phyloP scores from a whole-genome alignment of 2,113 vertebrate species.

The Limnothrissa miodon region DNA sequence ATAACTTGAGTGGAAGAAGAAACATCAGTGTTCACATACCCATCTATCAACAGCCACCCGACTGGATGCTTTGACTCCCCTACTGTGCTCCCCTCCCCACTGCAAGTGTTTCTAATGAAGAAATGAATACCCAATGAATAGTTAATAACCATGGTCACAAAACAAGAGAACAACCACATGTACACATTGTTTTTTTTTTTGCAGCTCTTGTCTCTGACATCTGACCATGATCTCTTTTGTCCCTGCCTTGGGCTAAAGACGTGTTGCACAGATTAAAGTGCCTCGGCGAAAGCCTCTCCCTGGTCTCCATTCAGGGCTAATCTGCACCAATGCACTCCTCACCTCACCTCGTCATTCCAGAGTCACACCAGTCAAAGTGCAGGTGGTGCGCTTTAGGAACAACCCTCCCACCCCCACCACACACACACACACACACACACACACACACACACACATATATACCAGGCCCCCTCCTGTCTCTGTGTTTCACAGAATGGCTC shows the following conservation, averaged over 20 bases:
- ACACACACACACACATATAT: constrained; percentile 51
- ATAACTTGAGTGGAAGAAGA: background rate
- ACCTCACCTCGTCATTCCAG: constrained; percentile 49
- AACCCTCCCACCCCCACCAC: background rate
- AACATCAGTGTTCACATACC: background rate
- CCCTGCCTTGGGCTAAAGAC: background rate
- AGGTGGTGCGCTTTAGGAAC: background rate
- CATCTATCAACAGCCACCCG: background rate
- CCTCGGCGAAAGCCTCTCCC: background rate
- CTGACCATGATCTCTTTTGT: background rate
- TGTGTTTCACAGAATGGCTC: constrained; percentile 62
- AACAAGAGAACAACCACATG: too few species aligned
- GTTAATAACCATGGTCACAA: background rate
- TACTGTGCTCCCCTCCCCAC: background rate
- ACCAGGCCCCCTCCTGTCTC: constrained; percentile 48
- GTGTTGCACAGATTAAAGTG: background rate
- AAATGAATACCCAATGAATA: too few species aligned
- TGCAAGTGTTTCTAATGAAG: background rate
- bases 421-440: constrained; percentile 18
- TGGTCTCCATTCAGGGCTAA: background rate
- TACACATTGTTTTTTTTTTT: background rate
- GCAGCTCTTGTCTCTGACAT: background rate
- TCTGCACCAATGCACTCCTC: constrained; percentile 41
- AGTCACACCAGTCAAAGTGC: constrained; percentile 26
- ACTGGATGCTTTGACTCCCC: background rate